Conservation (phyloP, 2,888 invertebrate species). For the Hypomecis punctinalis region DNA sequence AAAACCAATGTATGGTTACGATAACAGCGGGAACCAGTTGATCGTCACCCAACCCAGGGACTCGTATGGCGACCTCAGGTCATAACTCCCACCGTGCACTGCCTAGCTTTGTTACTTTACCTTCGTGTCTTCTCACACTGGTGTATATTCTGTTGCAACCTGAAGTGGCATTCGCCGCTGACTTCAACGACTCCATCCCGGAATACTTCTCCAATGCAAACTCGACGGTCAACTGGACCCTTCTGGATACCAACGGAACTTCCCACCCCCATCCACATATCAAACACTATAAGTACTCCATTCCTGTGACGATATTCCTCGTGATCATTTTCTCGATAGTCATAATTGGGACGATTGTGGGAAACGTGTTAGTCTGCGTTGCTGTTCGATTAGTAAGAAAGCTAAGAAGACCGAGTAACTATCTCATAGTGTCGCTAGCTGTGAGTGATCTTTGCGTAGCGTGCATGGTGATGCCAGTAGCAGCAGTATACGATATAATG, state of each 20-base stretch:
- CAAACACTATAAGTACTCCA: constrained; percentile 77
- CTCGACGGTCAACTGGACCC: constrained; percentile 68
- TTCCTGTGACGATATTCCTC: constrained; percentile 86
- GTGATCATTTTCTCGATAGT: constrained; percentile 90
- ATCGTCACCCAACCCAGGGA: constrained; percentile 75
- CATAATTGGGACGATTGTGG: constrained; percentile 92
- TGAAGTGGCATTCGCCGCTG: constrained; percentile 62
- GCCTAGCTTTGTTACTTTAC: constrained; percentile 84
- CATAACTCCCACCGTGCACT: constrained; percentile 76
- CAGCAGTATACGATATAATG: constrained; percentile 96
- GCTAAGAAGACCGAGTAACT: constrained; percentile 95
- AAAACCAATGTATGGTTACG: constrained; percentile 81
- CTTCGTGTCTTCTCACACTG: constrained; percentile 82
- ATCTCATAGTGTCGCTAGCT: constrained; percentile 96
- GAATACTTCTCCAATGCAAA: constrained; percentile 63
- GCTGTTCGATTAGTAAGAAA: constrained; percentile 98
- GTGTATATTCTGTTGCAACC: constrained; percentile 69
- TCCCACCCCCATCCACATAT: constrained; percentile 60
- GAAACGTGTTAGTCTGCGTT: constrained; percentile 97
- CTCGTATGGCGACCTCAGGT: constrained; percentile 83
- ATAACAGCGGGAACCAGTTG: constrained; percentile 65
- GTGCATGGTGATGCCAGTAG: constrained; percentile 98
- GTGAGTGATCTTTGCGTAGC: constrained; percentile 98
- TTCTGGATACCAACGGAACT: constrained; percentile 66
- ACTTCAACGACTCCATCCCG: constrained; percentile 57